Evolutionary conservation across 2,888 invertebrate species (phyloP).

Genomic region (Drosophila nigricruria): DNA sequence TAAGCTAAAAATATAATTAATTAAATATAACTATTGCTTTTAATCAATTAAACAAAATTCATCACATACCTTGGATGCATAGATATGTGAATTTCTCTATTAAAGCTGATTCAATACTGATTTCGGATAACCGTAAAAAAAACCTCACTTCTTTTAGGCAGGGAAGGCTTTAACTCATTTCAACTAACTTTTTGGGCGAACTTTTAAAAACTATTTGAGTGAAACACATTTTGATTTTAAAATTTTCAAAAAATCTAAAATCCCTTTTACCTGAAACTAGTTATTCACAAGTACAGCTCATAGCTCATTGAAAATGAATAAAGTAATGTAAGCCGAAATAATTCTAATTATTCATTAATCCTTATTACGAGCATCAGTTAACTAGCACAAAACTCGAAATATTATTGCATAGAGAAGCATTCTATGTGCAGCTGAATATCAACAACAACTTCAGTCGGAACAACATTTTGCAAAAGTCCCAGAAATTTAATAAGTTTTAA

Average conservation of each 20-base stretch:
- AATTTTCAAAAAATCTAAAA: no score
- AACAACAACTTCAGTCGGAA: slow-evolving; percentile 4
- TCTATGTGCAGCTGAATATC: not conserved
- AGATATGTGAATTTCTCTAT: no score
- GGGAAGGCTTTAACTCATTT: not conserved
- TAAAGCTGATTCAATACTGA: no score
- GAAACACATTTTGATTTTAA: not conserved
- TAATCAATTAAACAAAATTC: no score
- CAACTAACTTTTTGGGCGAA: no score
- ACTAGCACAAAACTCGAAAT: slow-evolving; percentile 2
- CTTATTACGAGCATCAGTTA: not conserved
- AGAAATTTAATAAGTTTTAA: slow-evolving; percentile 74
- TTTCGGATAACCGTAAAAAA: not conserved
- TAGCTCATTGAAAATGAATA: no score
- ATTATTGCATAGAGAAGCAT: not conserved
- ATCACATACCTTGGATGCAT: no score
- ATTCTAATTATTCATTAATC: slow-evolving; percentile 15
- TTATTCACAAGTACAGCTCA: no score
- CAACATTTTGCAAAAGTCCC: slow-evolving; percentile 43
- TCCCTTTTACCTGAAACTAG: not conserved
- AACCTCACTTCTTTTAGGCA: not conserved
- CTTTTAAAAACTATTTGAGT: no score
- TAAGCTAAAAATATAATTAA: not conserved
- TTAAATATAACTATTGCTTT: not conserved
- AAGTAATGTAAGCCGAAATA: not conserved